Evolutionary conservation across 2,797 vertebrate species (phyloP).

Genomic region (Macrochelys suwanniensis): DNA sequence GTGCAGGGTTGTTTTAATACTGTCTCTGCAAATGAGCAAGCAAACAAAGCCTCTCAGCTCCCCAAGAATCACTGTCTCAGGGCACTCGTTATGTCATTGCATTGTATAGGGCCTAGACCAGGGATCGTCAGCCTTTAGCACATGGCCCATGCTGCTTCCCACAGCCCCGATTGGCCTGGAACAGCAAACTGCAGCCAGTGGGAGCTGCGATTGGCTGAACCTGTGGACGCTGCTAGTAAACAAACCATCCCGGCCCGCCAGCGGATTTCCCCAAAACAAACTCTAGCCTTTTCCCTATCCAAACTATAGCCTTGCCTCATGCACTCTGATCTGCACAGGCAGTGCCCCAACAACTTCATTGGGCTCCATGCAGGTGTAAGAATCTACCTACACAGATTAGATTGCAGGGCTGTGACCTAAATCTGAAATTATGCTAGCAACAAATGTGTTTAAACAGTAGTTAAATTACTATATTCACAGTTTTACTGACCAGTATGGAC

Average conservation of each 20-base stretch:
- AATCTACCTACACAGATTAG: neutral
- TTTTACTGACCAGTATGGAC: neutral
- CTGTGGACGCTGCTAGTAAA: too few relatives aligned
- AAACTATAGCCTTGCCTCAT: neutral
- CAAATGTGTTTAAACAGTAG: neutral
- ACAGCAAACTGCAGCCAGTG: too few relatives aligned
- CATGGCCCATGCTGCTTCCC: too few relatives aligned
- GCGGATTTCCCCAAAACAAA: too few relatives aligned
- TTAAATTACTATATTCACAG: neutral
- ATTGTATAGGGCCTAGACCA: neutral
- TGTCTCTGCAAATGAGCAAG: neutral
- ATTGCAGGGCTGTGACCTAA: neutral
- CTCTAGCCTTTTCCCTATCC: neutral
- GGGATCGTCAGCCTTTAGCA: too few relatives aligned
- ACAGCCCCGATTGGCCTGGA: too few relatives aligned
- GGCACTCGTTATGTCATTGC: neutral
- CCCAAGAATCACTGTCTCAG: neutral
- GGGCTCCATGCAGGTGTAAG: neutral
- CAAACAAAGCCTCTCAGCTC: neutral
- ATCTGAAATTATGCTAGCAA: neutral
- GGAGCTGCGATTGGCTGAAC: too few relatives aligned
- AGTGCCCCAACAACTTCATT: neutral
- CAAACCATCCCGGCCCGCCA: too few relatives aligned
- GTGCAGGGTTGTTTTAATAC: neutral
- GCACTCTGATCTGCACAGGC: neutral